Conservation (phyloP, 2,113 vertebrate genomes). For the Cairina moschata region DNA sequence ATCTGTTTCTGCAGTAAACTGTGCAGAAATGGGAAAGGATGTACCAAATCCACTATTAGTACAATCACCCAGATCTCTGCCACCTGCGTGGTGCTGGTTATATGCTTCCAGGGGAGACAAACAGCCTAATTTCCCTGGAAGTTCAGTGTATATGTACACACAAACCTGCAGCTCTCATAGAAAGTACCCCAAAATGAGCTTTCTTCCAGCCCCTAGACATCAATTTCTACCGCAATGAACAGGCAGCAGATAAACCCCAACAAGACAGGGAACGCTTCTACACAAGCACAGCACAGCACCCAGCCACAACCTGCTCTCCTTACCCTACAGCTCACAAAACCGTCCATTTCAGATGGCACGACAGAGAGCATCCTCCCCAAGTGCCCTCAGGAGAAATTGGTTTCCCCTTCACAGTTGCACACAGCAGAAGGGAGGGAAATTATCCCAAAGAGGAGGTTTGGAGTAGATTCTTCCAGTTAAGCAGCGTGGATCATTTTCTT, state of each 20-base stretch:
- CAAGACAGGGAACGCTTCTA: not conserved
- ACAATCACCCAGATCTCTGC: not conserved
- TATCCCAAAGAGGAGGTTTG: not conserved
- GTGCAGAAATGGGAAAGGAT: not conserved
- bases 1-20: not conserved
- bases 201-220: not conserved
- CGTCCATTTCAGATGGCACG: not conserved
- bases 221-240: not conserved
- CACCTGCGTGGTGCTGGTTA: fast-evolving
- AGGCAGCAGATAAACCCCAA: not conserved
- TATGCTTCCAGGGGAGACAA: not conserved
- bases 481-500: not conserved
- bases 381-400: not conserved
- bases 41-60: not conserved
- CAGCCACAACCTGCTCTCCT: not conserved
- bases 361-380: not conserved
- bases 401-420: not conserved
- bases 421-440: not conserved
- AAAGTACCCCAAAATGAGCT: not conserved
- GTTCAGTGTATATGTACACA: not conserved
- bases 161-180: not conserved
- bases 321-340: not conserved
- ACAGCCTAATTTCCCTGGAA: not conserved
- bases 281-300: not conserved
- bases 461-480: not conserved